Conservation (phyloP, 2,113 vertebrate genomes). For the Azemiops feae region DNA sequence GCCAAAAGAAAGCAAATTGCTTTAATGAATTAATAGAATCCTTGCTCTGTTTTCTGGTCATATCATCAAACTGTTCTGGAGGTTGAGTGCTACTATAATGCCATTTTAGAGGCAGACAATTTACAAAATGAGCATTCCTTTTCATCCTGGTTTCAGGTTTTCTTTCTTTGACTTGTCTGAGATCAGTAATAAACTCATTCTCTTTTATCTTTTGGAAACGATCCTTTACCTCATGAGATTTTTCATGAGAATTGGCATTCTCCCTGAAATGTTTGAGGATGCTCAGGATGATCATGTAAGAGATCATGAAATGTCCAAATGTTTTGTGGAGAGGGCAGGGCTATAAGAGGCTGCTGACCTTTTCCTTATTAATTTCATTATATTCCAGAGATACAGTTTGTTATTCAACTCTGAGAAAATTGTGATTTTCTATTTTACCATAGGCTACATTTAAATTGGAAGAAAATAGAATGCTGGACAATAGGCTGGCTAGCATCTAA, state of each 20-base stretch:
- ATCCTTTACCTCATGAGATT: background rate
- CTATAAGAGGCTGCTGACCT: background rate
- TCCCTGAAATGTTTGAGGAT: background rate
- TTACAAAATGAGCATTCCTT: background rate
- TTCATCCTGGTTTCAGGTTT: conserved; percentile 1
- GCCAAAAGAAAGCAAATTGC: background rate
- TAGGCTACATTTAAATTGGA: background rate
- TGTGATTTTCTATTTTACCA: background rate
- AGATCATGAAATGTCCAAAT: background rate
- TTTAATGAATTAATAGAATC: background rate
- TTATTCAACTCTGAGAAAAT: background rate
- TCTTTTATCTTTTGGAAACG: background rate
- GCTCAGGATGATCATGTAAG: background rate
- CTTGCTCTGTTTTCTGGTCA: conserved; percentile 7
- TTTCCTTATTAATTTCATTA: background rate
- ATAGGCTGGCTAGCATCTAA: background rate
- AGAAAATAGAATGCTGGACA: background rate
- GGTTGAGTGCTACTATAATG: background rate
- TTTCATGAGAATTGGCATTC: background rate
- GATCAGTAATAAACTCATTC: background rate
- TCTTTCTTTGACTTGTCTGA: background rate
- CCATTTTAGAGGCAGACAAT: background rate
- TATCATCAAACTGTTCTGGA: background rate
- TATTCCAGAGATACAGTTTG: background rate
- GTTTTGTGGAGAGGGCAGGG: background rate